Evolutionary conservation across 2,113 vertebrate genomes (phyloP).

Genomic region (Hypanus sabinus): DNA sequence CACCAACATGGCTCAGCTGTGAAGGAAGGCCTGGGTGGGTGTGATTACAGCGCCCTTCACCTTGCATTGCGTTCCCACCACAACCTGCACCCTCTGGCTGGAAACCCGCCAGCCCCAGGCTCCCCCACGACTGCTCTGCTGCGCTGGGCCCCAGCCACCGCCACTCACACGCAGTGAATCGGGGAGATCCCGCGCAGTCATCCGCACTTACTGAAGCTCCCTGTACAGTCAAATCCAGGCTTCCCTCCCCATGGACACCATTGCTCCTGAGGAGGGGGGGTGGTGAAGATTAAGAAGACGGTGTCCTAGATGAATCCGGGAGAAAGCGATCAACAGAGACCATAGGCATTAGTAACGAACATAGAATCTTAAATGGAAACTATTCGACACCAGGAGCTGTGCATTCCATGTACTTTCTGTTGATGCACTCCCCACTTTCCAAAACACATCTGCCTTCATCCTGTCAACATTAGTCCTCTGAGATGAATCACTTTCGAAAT

Average conservation of each 20-base stretch:
- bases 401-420: neutral
- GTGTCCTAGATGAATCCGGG: neutral
- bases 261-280: neutral
- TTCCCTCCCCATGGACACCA: neutral
- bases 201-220: neutral
- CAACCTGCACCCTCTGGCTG: too few relatives aligned
- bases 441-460: neutral
- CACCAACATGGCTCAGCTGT: too few relatives aligned
- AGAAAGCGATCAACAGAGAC: neutral
- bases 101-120: too few relatives aligned
- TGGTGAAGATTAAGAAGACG: neutral
- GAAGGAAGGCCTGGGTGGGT: too few relatives aligned
- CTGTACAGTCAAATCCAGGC: neutral
- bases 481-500: constrained; percentile 3
- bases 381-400: neutral
- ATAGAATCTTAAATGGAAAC: neutral
- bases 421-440: neutral
- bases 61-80: too few relatives aligned
- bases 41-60: too few relatives aligned
- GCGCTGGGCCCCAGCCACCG: too few relatives aligned
- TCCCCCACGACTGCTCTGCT: too few relatives aligned
- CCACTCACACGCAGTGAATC: neutral
- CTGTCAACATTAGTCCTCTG: neutral
- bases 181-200: neutral
- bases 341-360: neutral